phyloP scores from a whole-genome alignment of 2,888 invertebrate genomes.

The Platynereis dumerilii region DNA sequence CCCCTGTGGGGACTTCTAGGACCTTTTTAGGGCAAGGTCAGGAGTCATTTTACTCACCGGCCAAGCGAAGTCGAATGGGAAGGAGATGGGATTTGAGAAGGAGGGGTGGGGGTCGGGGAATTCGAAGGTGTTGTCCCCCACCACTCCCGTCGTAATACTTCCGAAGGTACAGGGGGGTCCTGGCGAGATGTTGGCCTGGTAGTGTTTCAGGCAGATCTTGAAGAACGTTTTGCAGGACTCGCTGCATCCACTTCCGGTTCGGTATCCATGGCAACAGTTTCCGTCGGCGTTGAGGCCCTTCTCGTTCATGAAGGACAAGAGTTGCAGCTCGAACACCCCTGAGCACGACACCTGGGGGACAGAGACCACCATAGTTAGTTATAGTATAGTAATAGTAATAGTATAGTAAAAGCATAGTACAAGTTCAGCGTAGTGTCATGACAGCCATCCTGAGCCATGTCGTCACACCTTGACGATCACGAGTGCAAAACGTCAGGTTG shows the following conservation, averaged over 20 bases:
- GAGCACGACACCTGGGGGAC: constrained; percentile 89
- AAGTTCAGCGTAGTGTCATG: too few relatives aligned
- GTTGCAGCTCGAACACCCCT: constrained; percentile 92
- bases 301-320: constrained; percentile 91
- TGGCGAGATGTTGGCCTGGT: constrained; percentile 91
- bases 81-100: constrained; percentile 84
- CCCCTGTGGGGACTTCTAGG: too few relatives aligned
- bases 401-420: too few relatives aligned
- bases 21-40: too few relatives aligned
- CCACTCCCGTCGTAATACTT: constrained; percentile 84
- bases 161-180: constrained; percentile 92
- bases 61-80: constrained; percentile 97
- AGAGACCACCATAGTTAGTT: too few relatives aligned
- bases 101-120: constrained; percentile 47
- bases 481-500: too few relatives aligned
- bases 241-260: constrained; percentile 62
- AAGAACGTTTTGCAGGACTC: constrained; percentile 90
- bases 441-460: too few relatives aligned
- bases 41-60: constrained; percentile 89
- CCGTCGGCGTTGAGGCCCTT: constrained; percentile 88
- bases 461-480: too few relatives aligned
- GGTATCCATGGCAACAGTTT: constrained; percentile 83
- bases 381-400: too few relatives aligned
- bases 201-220: constrained; percentile 94
- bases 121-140: constrained; percentile 63